Evolutionary conservation across 2,888 invertebrate genomes (phyloP).

Genomic region (Acleris literana): DNA sequence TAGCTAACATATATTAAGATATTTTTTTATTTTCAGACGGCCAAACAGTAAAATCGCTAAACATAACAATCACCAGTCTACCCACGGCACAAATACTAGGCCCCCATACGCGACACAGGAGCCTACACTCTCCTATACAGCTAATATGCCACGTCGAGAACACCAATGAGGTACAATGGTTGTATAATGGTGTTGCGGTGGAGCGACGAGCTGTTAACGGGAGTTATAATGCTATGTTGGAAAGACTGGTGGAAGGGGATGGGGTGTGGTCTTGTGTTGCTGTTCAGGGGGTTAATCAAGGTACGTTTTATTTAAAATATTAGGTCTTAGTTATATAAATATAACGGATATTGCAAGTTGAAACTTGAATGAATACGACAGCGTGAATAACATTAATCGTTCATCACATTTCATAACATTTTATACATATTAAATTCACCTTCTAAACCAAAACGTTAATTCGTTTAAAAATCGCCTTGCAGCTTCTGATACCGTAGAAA

Average conservation of each 20-base stretch:
- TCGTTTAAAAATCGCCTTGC: conserved; percentile 39
- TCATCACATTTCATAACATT: no score
- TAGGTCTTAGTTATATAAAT: no score
- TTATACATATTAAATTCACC: no score
- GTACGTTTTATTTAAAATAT: conserved; percentile 43
- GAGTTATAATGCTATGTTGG: conserved; percentile 50
- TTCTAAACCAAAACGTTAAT: no score
- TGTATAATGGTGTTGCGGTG: conserved; percentile 47
- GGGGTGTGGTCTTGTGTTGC: conserved; percentile 65
- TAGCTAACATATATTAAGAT: no score
- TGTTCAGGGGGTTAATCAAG: conserved; percentile 48
- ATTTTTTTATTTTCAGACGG: conserved; percentile 61
- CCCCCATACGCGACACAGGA: conserved; percentile 53
- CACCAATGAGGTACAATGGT: conserved; percentile 56
- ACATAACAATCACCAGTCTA: conserved; percentile 50
- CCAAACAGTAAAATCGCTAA: conserved; percentile 51
- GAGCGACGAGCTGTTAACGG: conserved; percentile 46
- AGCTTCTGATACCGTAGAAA: conserved; percentile 59
- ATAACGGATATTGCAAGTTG: no score
- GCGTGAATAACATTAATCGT: no score
- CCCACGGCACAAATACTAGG: conserved; percentile 67
- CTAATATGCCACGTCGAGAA: conserved; percentile 62
- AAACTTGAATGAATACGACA: no score
- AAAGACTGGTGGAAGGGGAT: conserved; percentile 54
- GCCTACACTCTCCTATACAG: conserved; percentile 49